Evolutionary conservation across 2,888 invertebrate species (phyloP).

Genomic region (Sphaeridia pumilis): DNA sequence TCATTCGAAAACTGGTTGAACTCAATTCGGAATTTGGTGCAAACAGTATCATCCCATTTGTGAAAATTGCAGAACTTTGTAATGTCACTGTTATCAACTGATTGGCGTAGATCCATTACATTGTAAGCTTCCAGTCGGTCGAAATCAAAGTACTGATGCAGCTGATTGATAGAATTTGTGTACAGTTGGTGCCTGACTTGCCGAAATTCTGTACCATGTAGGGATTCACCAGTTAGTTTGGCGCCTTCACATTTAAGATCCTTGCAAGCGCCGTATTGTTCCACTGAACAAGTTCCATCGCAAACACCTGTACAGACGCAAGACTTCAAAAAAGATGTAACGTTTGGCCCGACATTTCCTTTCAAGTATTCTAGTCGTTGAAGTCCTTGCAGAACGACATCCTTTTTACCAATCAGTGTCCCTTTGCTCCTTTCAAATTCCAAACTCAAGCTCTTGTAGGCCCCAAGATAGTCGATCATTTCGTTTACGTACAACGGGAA

Average conservation of each 20-base stretch:
- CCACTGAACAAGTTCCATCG: not conserved
- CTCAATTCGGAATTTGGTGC: no score
- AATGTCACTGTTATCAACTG: no score
- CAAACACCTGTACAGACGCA: not conserved
- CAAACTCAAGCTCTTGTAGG: not conserved
- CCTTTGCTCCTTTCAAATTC: not conserved
- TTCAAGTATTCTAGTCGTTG: not conserved
- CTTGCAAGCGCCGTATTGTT: not conserved
- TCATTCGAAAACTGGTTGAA: no score
- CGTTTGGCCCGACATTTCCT: not conserved
- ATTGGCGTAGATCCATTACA: no score
- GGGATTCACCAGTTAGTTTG: no score
- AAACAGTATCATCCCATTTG: no score
- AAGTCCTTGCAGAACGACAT: not conserved
- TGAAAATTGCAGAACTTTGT: no score
- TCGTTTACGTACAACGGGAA: not conserved
- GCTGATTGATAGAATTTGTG: no score
- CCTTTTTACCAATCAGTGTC: not conserved
- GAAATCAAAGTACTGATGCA: no score
- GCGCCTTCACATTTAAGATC: not conserved
- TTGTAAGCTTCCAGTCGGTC: no score
- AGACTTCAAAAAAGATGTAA: not conserved
- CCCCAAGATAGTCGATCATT: not conserved
- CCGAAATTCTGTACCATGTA: no score
- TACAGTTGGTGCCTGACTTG: no score